These are phyloP conservation scores for Acleris cristana DNA, from an alignment of 2,888 invertebrate species.

Conservation along the genomic window DNA sequence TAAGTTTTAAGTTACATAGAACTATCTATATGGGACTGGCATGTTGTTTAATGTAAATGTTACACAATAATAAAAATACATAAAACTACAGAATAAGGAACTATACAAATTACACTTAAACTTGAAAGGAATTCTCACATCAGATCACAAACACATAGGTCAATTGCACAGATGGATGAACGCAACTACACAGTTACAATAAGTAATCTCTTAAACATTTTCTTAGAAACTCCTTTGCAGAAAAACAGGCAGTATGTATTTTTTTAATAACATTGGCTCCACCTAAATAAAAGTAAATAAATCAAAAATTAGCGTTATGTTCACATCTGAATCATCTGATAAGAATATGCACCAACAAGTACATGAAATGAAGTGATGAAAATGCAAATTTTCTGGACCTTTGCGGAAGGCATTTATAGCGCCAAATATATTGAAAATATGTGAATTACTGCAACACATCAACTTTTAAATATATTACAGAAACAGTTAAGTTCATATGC, in stretches of 20 bases:
- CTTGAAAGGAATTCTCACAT: conserved; percentile 73
- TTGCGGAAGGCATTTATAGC: no score
- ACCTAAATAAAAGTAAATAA: background rate
- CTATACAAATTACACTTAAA: conserved; percentile 78
- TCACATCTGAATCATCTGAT: no score
- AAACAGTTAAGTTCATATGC: no score
- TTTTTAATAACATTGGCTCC: background rate
- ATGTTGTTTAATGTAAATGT: conserved; percentile 50
- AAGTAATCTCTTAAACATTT: conserved; percentile 78
- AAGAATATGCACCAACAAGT: no score
- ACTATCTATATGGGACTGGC: conserved; percentile 49
- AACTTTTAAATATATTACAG: no score
- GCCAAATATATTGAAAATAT: no score
- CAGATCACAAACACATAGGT: conserved; percentile 81
- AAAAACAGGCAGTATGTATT: background rate
- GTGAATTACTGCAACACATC: no score
- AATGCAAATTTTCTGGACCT: no score
- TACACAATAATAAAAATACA: conserved; percentile 63
- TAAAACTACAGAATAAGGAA: conserved; percentile 79
- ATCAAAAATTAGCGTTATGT: no score
- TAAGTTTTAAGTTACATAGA: conserved; percentile 57
- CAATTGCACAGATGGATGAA: conserved; percentile 73
- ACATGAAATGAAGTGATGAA: no score
- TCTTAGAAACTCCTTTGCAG: conserved; percentile 41
- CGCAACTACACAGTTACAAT: conserved; percentile 75